phyloP scores from a whole-genome alignment of 2,888 invertebrate genomes.

The Nycteola revayana region DNA sequence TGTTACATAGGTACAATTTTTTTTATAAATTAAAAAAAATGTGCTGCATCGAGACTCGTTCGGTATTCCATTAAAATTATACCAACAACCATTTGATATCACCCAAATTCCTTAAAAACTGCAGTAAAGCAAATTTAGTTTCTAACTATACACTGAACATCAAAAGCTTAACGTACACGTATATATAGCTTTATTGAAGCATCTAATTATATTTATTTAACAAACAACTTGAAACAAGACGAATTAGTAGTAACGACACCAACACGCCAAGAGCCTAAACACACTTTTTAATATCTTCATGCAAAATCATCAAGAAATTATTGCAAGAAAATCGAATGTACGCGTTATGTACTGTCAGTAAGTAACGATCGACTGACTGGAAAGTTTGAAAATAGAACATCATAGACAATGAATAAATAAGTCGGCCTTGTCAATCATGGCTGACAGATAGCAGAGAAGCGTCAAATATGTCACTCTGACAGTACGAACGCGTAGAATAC shows the following conservation, averaged over 20 bases:
- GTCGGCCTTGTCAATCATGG: constrained; percentile 4
- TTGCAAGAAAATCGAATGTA: constrained; percentile 7
- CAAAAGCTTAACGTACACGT: constrained; percentile 58
- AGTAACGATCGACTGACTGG: background rate
- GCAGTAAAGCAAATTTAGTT: constrained; percentile 62
- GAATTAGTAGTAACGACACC: constrained; percentile 70
- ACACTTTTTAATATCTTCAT: constrained; percentile 45
- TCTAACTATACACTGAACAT: constrained; percentile 68
- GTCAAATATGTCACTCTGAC: constrained; percentile 6
- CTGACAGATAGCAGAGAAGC: constrained; percentile 16
- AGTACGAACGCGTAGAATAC: constrained; percentile 5
- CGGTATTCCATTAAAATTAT: constrained; percentile 15
- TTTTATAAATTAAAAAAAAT: constrained; percentile 10
- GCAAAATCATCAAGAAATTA: constrained; percentile 39
- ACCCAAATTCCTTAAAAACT: constrained; percentile 76
- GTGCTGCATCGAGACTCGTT: constrained; percentile 13
- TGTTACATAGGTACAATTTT: constrained; percentile 20
- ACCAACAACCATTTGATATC: constrained; percentile 69
- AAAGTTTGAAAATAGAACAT: constrained; percentile 1
- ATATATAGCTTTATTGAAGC: constrained; percentile 42
- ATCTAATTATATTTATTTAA: constrained; percentile 38
- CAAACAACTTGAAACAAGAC: constrained; percentile 46
- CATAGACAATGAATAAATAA: constrained; percentile 3
- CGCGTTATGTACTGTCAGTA: constrained; percentile 8
- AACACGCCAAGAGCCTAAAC: constrained; percentile 63